Evolutionary conservation across 1,140 invertebrate genomes (phyloP).

Genomic region (Parasteatoda tepidariorum): DNA sequence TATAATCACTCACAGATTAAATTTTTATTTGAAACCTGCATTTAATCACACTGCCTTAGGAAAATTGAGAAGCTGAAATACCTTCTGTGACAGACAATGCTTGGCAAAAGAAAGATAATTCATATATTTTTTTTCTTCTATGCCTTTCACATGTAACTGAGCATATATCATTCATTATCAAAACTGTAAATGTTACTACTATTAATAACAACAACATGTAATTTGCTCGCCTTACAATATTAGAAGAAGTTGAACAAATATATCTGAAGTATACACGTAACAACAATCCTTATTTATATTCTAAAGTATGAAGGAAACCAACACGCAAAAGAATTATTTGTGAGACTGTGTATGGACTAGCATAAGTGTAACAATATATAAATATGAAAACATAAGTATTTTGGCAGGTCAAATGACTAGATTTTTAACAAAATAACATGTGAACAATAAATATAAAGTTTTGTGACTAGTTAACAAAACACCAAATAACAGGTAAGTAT

Average conservation of each 20-base stretch:
- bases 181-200: slow-evolving; percentile 59
- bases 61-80: not conserved
- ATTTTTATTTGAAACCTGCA: not conserved
- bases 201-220: slow-evolving; percentile 60
- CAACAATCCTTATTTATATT: slow-evolving; percentile 58
- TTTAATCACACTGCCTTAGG: not conserved
- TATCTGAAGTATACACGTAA: slow-evolving; percentile 56
- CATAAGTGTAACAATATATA: slow-evolving; percentile 16
- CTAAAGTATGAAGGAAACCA: slow-evolving; percentile 42
- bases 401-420: slow-evolving; percentile 58
- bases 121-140: slow-evolving; percentile 1
- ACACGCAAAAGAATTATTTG: slow-evolving; percentile 36
- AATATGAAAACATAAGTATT: not conserved
- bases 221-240: slow-evolving; percentile 60
- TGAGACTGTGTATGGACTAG: slow-evolving; percentile 40
- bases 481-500: slow-evolving; percentile 55
- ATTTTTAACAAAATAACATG: slow-evolving; percentile 39
- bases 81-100: not conserved
- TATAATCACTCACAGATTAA: not conserved
- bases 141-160: slow-evolving; percentile 48
- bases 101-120: not conserved
- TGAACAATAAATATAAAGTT: slow-evolving; percentile 57
- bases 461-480: slow-evolving; percentile 55
- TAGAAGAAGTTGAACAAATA: slow-evolving; percentile 58
- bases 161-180: slow-evolving; percentile 58